phyloP scores from a whole-genome alignment of 2,113 vertebrate species.

The Pedetes capensis region DNA sequence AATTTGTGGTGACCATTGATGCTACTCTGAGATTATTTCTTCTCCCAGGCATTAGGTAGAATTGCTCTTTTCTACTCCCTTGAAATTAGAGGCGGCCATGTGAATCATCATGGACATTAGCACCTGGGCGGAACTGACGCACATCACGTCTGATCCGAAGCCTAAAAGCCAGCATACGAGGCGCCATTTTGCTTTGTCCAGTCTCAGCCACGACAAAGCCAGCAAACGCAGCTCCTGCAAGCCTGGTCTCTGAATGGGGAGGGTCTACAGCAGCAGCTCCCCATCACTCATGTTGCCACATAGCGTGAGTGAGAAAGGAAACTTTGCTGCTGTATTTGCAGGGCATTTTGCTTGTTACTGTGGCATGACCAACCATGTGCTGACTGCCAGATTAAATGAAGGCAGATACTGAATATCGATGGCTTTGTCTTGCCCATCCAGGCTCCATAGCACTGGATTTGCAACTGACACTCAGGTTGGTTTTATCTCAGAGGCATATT shows the following conservation, averaged over 20 bases:
- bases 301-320: neutral
- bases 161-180: neutral
- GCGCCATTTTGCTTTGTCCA: neutral
- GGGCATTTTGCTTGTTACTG: no score
- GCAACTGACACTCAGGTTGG: neutral
- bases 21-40: neutral
- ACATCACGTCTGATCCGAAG: neutral
- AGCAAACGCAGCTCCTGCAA: neutral
- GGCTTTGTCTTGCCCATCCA: neutral
- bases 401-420: neutral
- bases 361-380: no score
- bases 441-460: neutral
- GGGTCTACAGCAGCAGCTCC: neutral
- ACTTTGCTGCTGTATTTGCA: neutral
- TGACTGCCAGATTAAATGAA: neutral
- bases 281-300: accelerated
- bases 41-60: neutral
- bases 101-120: neutral
- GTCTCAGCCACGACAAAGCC: neutral
- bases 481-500: neutral
- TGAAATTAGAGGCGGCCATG: neutral
- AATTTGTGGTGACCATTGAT: neutral
- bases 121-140: neutral
- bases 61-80: neutral
- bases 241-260: neutral